These are phyloP conservation scores for Nomada ferruginata DNA, from an alignment of 2,888 invertebrate genomes.

Conservation along the genomic window DNA sequence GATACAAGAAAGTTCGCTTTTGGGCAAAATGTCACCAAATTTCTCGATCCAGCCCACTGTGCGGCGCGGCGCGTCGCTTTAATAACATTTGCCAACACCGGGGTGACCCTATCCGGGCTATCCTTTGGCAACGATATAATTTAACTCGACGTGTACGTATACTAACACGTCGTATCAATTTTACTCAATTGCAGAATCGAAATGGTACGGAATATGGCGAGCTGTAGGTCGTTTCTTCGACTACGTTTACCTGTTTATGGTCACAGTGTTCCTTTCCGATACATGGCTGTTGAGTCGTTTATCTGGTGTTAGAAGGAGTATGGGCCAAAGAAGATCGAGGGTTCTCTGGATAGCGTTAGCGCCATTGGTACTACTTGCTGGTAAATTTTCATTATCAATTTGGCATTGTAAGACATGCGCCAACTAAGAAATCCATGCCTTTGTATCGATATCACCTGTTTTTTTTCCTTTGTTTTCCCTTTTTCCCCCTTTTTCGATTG, in stretches of 20 bases:
- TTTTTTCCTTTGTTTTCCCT: too few relatives aligned
- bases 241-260: constrained; percentile 77
- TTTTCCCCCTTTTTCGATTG: background rate
- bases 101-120: background rate
- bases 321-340: constrained; percentile 72
- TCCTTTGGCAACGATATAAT: background rate
- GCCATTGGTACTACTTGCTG: constrained; percentile 86
- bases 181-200: constrained; percentile 72
- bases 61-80: background rate
- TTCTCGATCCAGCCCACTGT: too few relatives aligned
- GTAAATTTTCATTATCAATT: constrained; percentile 83
- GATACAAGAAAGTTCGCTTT: too few relatives aligned
- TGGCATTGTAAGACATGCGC: background rate
- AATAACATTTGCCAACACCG: background rate
- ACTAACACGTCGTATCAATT: constrained; percentile 1
- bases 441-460: background rate
- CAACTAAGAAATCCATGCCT: background rate
- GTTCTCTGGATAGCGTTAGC: constrained; percentile 84
- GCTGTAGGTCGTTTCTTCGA: constrained; percentile 69
- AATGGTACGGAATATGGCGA: constrained; percentile 73
- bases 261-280: constrained; percentile 77
- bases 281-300: constrained; percentile 80
- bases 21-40: too few relatives aligned
- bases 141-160: background rate
- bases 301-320: constrained; percentile 69